phyloP scores from a whole-genome alignment of 2,888 invertebrate species.

The Mythimna impura region DNA sequence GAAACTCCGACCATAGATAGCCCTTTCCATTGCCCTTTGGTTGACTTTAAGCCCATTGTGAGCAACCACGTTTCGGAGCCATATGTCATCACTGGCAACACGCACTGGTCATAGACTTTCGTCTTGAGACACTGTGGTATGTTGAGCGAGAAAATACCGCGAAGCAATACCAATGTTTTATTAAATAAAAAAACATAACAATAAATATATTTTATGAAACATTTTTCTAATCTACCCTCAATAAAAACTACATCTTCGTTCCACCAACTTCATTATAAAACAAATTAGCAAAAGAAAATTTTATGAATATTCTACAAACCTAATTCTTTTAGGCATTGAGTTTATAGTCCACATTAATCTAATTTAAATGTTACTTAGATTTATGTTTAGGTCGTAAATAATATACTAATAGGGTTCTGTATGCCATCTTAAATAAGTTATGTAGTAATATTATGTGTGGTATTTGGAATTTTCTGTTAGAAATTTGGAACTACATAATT shows the following conservation, averaged over 20 bases:
- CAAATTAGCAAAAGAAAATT: slow-evolving; percentile 14
- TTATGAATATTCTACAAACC: slow-evolving; percentile 29
- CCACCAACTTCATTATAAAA: slow-evolving; percentile 8
- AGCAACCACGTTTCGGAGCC: no score
- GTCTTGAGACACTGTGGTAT: no score
- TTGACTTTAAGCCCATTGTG: no score
- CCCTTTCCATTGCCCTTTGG: no score
- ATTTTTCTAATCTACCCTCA: no score
- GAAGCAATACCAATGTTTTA: no score
- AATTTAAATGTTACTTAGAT: slow-evolving; percentile 46
- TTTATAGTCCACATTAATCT: slow-evolving; percentile 52
- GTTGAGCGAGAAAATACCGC: no score
- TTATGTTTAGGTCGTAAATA: slow-evolving; percentile 50
- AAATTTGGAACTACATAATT: background rate
- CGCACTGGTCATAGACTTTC: no score
- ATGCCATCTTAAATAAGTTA: slow-evolving; percentile 37
- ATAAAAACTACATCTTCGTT: background rate
- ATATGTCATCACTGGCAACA: no score
- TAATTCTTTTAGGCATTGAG: slow-evolving; percentile 38
- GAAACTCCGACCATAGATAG: no score
- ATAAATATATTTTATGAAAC: no score
- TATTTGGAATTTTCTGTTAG: slow-evolving; percentile 15
- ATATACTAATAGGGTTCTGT: slow-evolving; percentile 34
- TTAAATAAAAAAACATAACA: no score
- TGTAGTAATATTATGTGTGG: slow-evolving; percentile 18